phyloP scores from a whole-genome alignment of 2,113 vertebrate species.

The Cryptomyrus ogoouensis region DNA sequence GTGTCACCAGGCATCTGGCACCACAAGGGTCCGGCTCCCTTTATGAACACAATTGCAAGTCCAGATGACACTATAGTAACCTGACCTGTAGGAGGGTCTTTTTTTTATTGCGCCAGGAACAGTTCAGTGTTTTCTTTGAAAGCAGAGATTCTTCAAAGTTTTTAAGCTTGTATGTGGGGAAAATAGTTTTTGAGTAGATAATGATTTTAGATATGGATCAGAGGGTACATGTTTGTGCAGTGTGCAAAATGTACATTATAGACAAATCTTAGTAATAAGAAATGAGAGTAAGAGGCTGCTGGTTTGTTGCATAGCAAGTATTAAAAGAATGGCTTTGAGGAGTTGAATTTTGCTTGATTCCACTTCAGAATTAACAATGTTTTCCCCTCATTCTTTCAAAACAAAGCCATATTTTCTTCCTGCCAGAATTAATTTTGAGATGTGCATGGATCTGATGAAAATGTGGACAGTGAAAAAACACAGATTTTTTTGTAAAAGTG shows the following conservation, averaged over 20 bases:
- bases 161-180: background rate
- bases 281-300: constrained; percentile 34
- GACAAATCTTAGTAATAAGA: constrained; percentile 48
- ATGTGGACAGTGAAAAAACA: background rate
- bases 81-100: constrained; percentile 41
- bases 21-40: constrained; percentile 57
- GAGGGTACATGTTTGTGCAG: constrained; percentile 11
- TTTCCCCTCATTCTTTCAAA: background rate
- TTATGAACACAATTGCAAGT: constrained; percentile 36
- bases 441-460: background rate
- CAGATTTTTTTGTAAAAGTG: background rate
- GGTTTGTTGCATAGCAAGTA: background rate
- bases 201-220: constrained; percentile 37
- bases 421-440: background rate
- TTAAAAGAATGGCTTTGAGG: background rate
- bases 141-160: background rate
- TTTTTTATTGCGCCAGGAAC: constrained; percentile 46
- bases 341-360: background rate
- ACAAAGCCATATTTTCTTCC: background rate
- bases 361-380: background rate
- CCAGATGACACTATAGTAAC: constrained; percentile 54
- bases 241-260: constrained; percentile 54
- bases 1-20: constrained; percentile 44
- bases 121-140: constrained; percentile 22
- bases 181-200: background rate